Evolutionary conservation across 2,113 vertebrate genomes (phyloP), one percentile per base, ranked within the genome.

Genomic region (Rhombomys opimus): DNA sequence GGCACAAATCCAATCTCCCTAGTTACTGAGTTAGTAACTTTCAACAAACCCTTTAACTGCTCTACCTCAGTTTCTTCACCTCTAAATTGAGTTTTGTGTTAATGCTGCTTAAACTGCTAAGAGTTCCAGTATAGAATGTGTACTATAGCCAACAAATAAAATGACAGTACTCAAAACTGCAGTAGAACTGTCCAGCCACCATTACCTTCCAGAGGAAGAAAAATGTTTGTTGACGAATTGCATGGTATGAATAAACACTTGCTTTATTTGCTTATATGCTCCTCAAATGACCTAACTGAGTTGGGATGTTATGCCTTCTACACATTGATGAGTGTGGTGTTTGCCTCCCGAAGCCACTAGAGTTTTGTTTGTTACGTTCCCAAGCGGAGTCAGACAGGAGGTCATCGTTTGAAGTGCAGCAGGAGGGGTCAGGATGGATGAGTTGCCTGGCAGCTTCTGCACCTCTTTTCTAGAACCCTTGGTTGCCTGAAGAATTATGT

Each of bases 391-490:
- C 57, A 61, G 67, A 86, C 35, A 63, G 23, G 22, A 70, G 90
- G 57, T 77, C 86, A 41, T 63, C 0, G 3, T 90, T 72, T 75
- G 85, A 97, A 91, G 76, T 65, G 22, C 41, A 65, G 85, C 76
- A n/a, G 59, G 52, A 87, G 75, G 75, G n/a, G 52, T 65, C 12
- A 2, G 61, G 61, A 80, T 57, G 54, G 72, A 81, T 80, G 76
- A 93, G 38, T 10, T 68, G 57, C 82, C 85, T 77, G 82, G 89
- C n/a, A 81, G 91, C 41, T 68, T 94, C 80, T 77, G 52, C 50
- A 70, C 13, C 75, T 61, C 23, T 91, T 96, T 96, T 86, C 89
- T 82, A 32, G 75, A 96, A 96, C 67, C 59, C 68, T 96, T 61
- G 73, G 50, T 52, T 87, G 72, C 77, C 46, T 61, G 88, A 93